Conservation (phyloP, 1,140 invertebrate species). For the Pygmarrhopalites habei region DNA sequence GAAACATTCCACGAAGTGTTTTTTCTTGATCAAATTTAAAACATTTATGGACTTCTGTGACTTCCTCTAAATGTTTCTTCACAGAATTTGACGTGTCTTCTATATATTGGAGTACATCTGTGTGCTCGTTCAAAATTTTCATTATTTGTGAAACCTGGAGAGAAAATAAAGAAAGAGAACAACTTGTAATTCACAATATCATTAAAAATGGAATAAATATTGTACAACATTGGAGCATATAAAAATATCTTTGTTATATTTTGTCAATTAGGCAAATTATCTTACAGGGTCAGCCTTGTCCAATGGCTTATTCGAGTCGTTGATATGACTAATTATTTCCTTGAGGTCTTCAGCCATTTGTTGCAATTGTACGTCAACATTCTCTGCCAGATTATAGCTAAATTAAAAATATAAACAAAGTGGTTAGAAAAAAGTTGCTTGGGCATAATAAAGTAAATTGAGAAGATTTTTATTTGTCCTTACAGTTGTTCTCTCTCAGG, state of each 20-base stretch:
- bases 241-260: too few relatives aligned
- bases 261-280: too few relatives aligned
- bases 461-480: too few relatives aligned
- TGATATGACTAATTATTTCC: conserved; percentile 89
- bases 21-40: conserved; percentile 66
- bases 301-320: conserved; percentile 74
- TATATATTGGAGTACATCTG: conserved; percentile 91
- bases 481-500: too few relatives aligned
- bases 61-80: conserved; percentile 69
- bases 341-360: conserved; percentile 91
- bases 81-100: conserved; percentile 67
- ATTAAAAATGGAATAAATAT: too few relatives aligned
- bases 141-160: conserved; percentile 78
- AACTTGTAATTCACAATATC: too few relatives aligned
- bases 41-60: conserved; percentile 71
- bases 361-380: conserved; percentile 82
- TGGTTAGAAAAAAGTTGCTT: too few relatives aligned
- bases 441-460: too few relatives aligned
- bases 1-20: conserved; percentile 18
- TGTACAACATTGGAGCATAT: too few relatives aligned
- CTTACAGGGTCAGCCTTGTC: conserved; percentile 78
- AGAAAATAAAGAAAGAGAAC: too few relatives aligned
- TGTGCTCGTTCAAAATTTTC: conserved; percentile 90
- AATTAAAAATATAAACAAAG: too few relatives aligned
- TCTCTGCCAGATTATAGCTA: conserved; percentile 78